Percentiles rank a stretch among this genome's conserved stretches.
Conservation (phyloP, 2,888 invertebrate genomes). For the Sminthurinus aureus region DNA sequence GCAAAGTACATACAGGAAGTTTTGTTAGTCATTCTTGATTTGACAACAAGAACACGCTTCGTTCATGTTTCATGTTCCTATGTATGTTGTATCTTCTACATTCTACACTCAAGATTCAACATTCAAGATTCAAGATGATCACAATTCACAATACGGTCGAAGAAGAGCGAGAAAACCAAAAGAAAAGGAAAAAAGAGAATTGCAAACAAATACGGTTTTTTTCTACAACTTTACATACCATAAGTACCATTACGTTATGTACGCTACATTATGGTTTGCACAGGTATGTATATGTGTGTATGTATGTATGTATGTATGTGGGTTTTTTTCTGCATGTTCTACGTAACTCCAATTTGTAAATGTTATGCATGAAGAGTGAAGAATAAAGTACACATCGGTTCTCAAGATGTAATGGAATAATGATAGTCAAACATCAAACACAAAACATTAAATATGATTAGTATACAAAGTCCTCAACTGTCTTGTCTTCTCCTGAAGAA, state of each 20-base stretch:
- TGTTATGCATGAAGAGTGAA: neutral
- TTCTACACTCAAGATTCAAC: neutral
- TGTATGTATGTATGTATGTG: neutral
- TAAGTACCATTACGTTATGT: neutral
- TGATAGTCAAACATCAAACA: no score
- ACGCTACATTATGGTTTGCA: neutral
- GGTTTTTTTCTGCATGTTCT: neutral
- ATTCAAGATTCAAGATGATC: neutral
- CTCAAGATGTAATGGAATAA: no score
- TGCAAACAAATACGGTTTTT: no score
- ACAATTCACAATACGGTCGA: no score
- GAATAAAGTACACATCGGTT: neutral
- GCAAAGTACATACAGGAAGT: constrained; percentile 3
- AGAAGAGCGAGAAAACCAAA: no score
- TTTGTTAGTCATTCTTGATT: constrained; percentile 17
- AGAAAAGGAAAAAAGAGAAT: no score
- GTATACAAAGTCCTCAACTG: neutral
- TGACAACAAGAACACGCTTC: constrained; percentile 23
- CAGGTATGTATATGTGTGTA: no score
- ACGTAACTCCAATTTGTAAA: neutral
- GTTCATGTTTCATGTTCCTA: neutral
- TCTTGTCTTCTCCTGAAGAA: neutral
- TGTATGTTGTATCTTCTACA: neutral
- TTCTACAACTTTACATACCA: no score
- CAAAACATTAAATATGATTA: no score